Conservation (phyloP, 2,888 invertebrate genomes). For the Zelleria hepariella region DNA sequence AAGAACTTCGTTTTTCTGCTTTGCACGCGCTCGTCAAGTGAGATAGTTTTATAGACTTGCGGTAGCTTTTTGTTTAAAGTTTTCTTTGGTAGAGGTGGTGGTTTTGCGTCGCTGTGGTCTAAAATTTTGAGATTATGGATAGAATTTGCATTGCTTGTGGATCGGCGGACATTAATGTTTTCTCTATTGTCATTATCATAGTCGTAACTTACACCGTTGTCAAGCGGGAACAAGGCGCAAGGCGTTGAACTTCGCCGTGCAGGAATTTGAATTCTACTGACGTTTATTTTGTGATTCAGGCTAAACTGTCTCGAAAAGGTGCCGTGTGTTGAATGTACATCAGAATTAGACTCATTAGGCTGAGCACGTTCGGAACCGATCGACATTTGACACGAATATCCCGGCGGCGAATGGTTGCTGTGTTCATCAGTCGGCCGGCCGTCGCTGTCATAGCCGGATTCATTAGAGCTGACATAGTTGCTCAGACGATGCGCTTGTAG, state of each 20-base stretch:
- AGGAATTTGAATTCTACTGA: slow-evolving; percentile 52
- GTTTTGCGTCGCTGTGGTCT: slow-evolving; percentile 53
- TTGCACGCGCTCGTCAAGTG: slow-evolving; percentile 63
- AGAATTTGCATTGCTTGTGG: slow-evolving; percentile 18
- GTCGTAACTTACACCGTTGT: slow-evolving; percentile 43
- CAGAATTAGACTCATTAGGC: slow-evolving; percentile 31
- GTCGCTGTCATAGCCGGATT: slow-evolving; percentile 88
- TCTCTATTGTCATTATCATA: slow-evolving; percentile 43
- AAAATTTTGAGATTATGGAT: slow-evolving; percentile 26
- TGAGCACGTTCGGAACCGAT: slow-evolving; percentile 34
- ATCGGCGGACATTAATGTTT: slow-evolving; percentile 20
- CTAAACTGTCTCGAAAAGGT: slow-evolving; percentile 58
- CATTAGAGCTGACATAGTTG: slow-evolving; percentile 85
- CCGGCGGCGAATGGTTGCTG: slow-evolving; percentile 68
- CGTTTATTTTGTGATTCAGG: slow-evolving; percentile 59
- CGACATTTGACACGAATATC: slow-evolving; percentile 60
- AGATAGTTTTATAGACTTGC: slow-evolving; percentile 58
- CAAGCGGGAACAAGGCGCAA: slow-evolving; percentile 57
- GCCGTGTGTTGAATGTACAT: slow-evolving; percentile 33
- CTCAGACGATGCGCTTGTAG: slow-evolving; percentile 75
- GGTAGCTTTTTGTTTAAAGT: slow-evolving; percentile 53
- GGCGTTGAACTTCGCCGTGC: slow-evolving; percentile 61
- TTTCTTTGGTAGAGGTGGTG: slow-evolving; percentile 63
- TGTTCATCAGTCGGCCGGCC: slow-evolving; percentile 73
- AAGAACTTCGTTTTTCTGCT: slow-evolving; percentile 64